A percentile compares a stretch with the other conserved stretches of the same genome.
Conservation (phyloP, 1,140 invertebrate species). For the Drosophila ananassae region DNA sequence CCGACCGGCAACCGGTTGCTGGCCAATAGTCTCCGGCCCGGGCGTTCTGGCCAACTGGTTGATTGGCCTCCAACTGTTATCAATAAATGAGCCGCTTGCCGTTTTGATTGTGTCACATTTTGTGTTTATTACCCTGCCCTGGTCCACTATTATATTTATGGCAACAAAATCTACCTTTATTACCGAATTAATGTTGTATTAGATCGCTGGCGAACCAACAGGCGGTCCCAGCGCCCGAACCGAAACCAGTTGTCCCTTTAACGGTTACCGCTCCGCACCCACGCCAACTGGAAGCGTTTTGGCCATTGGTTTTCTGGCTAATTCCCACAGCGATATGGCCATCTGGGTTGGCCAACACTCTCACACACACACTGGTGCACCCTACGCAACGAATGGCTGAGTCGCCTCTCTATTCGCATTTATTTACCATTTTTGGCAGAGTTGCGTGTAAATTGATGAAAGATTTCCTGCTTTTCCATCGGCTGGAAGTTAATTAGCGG, state of each 20-base stretch:
- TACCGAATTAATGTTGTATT: conserved; percentile 65
- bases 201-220: conserved; percentile 51
- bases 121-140: conserved; percentile 54
- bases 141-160: conserved; percentile 50
- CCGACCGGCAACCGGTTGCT: conserved; percentile 28
- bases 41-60: conserved; percentile 40
- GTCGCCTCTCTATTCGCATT: conserved; percentile 14
- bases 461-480: conserved; percentile 26
- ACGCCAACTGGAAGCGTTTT: conserved; percentile 30
- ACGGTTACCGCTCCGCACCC: conserved; percentile 27
- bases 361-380: conserved; percentile 17
- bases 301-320: conserved; percentile 26
- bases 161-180: conserved; percentile 68
- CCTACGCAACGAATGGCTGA: conserved; percentile 33
- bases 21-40: conserved; percentile 34
- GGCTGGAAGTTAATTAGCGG: conserved; percentile 35
- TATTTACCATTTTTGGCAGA: conserved; percentile 23
- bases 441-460: conserved; percentile 44
- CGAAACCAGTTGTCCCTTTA: conserved; percentile 52
- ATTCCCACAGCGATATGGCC: conserved; percentile 37
- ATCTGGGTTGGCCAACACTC: conserved; percentile 22
- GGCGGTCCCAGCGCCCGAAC: conserved; percentile 23
- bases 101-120: conserved; percentile 75
- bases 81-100: conserved; percentile 65
- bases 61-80: conserved; percentile 67